Percentiles rank a stretch among this genome's conserved stretches.
Conservation (phyloP, 2,113 vertebrate genomes). For the Tenrec ecaudatus region DNA sequence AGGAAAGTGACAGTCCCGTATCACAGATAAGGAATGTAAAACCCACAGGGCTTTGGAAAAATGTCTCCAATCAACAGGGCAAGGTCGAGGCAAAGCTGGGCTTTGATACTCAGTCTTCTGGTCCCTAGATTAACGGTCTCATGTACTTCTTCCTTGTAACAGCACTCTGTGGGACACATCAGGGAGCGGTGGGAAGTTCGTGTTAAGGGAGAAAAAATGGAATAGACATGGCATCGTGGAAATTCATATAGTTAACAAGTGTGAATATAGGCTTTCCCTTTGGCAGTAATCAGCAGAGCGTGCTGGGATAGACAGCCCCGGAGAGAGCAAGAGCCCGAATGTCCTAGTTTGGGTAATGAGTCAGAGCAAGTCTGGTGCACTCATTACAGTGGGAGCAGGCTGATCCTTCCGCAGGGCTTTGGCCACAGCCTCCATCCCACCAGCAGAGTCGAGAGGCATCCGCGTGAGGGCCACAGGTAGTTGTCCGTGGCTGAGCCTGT, state of each 20-base stretch:
- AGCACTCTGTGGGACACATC: neutral
- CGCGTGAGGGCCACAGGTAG: neutral
- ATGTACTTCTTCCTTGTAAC: neutral
- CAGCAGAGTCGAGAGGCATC: neutral
- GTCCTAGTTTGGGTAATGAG: neutral
- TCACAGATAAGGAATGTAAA: slow-evolving; percentile 23
- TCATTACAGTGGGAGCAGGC: neutral
- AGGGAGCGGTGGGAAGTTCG: neutral
- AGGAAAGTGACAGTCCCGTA: neutral
- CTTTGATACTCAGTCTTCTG: neutral
- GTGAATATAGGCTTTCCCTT: slow-evolving; percentile 14
- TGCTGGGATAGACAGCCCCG: neutral
- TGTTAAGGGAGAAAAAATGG: neutral
- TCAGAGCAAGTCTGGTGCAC: neutral
- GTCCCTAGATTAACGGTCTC: neutral
- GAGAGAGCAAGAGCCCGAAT: neutral
- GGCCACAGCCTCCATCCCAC: neutral
- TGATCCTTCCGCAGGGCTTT: neutral
- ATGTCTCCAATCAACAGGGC: neutral
- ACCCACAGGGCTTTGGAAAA: neutral
- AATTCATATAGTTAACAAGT: neutral
- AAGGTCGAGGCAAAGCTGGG: neutral
- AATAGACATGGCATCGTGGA: neutral
- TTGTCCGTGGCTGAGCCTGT: neutral
- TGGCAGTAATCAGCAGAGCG: neutral